phyloP scores from a whole-genome alignment of 2,113 vertebrate genomes.

The Tonatia bakeri region DNA sequence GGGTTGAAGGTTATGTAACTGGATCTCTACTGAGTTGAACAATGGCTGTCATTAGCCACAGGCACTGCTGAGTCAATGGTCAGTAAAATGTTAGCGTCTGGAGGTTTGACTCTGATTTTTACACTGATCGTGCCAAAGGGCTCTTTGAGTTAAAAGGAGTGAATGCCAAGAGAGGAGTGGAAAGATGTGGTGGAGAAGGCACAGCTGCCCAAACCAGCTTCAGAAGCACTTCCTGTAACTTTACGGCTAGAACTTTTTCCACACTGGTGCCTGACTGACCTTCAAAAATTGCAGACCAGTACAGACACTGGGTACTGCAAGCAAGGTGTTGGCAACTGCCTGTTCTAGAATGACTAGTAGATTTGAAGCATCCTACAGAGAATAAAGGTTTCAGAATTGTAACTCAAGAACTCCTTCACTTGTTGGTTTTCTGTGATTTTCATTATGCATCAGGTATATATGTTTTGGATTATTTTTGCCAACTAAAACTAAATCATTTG shows the following conservation, averaged over 20 bases:
- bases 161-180: slow-evolving; percentile 23
- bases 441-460: background rate
- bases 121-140: slow-evolving; percentile 75
- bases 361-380: slow-evolving; percentile 16
- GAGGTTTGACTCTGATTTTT: slow-evolving; percentile 78
- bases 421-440: slow-evolving; percentile 6
- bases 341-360: slow-evolving; percentile 6
- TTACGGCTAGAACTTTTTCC: slow-evolving; percentile 46
- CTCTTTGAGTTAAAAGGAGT: slow-evolving; percentile 57
- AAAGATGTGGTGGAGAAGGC: background rate
- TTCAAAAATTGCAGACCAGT: slow-evolving; percentile 42
- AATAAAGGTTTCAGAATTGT: background rate
- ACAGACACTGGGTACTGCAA: background rate
- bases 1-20: slow-evolving; percentile 57
- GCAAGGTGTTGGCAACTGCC: slow-evolving; percentile 8
- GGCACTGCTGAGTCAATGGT: slow-evolving; percentile 81
- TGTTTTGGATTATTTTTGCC: background rate
- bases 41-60: slow-evolving; percentile 77
- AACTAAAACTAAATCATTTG: slow-evolving; percentile 47
- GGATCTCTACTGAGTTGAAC: slow-evolving; percentile 81
- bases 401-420: background rate
- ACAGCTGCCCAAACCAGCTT: background rate
- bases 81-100: slow-evolving; percentile 81
- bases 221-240: slow-evolving; percentile 30
- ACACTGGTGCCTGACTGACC: slow-evolving; percentile 32